phyloP scores from a whole-genome alignment of 2,797 vertebrate genomes.

The Gobio occitaniae region DNA sequence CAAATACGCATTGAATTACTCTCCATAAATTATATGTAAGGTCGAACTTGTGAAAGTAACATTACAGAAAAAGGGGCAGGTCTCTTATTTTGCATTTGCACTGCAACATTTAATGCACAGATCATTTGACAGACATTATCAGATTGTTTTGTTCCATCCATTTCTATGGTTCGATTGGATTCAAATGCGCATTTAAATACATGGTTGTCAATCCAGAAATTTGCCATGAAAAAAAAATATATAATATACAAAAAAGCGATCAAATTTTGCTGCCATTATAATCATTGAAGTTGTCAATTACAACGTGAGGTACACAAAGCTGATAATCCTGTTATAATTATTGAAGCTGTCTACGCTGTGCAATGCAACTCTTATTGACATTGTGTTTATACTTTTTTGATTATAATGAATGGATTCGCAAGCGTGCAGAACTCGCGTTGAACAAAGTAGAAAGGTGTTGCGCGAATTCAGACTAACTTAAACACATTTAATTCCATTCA shows the following conservation, averaged over 20 bases:
- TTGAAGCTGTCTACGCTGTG: not conserved
- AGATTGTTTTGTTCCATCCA: not conserved
- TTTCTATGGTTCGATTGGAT: not conserved
- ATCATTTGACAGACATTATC: not conserved
- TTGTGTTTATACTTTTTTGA: not conserved
- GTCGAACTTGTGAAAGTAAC: not conserved
- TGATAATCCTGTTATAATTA: not conserved
- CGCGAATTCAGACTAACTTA: not conserved
- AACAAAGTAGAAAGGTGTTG: not conserved
- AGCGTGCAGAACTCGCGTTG: too few species aligned
- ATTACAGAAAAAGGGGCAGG: not conserved
- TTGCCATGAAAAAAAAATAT: not conserved
- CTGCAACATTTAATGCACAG: not conserved
- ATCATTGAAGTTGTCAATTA: not conserved
- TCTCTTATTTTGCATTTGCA: not conserved
- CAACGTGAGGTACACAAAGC: not conserved
- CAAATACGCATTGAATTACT: too few species aligned
- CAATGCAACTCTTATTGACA: not conserved
- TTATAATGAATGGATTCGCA: too few species aligned
- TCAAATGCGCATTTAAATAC: too few species aligned
- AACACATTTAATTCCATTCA: not conserved
- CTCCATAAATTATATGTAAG: too few species aligned
- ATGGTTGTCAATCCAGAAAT: not conserved
- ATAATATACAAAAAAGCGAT: not conserved
- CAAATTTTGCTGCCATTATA: too few species aligned